Base-by-base conservation (phyloP, 2,888 invertebrate genomes). In the Thalpophila matura region DNA sequence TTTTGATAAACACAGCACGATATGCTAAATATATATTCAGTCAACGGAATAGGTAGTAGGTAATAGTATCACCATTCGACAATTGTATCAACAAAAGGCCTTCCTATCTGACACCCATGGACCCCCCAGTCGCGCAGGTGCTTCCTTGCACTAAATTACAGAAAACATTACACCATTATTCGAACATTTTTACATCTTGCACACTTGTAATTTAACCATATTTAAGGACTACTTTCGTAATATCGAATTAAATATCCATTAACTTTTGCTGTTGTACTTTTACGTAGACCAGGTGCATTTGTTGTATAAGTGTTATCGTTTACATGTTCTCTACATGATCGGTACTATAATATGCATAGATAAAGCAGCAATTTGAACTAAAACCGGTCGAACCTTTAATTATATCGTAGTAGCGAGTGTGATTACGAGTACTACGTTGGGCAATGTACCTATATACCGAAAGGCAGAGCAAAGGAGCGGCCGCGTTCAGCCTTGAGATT, bases 401-500 rank as follows among this genome's bases (percentile, higher is more conserved):
- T 86, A 87, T 80, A 81, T 81, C 78, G 80, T 82, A 70, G 77
- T 75, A 68, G 76, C 78, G 81, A 84, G 84, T 83, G 86, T 86
- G 85, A 89, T 88, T 88, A 89, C 84, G 84, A 84, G 84, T 81
- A 79, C 77, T 76, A 78, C 76, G 85, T 88, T 89, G 87, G 85
- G 88, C 85, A 90, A 90, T 89, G 85, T 89, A n/a, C n/a, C n/a
- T n/a, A n/a, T n/a, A 88, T 92, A 91, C 90, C 87, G 88, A 89
- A 88, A 88, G 89, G 84, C 81, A 86, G 80, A 81, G 82, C 81
- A 84, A 89, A 87, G 85, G 88, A 86, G 83, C 86, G 89, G 86
- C 86, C 84, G 88, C 85, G 75, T 80, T 66, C 90, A 92, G 89
- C 94, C 94, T 94, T 95, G 93, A 91, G 92, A 89, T 92, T 93